Percentiles rank a stretch among this genome's conserved stretches.
phyloP scores from a whole-genome alignment of 1,140 invertebrate species.

The Trinorchestia longiramus region DNA sequence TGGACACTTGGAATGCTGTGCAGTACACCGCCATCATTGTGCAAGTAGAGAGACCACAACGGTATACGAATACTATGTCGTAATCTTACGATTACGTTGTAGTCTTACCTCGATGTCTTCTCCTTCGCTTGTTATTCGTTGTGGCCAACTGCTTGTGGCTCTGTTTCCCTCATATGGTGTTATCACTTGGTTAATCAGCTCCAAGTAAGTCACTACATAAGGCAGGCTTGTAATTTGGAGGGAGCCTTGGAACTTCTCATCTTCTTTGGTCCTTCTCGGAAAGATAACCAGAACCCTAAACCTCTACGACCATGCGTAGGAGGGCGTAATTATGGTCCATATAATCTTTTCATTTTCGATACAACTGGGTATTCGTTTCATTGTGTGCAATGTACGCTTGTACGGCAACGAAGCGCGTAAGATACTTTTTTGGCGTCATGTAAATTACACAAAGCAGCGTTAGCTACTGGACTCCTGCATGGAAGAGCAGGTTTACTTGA shows the following conservation, averaged over 20 bases:
- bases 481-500: not conserved
- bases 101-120: not conserved
- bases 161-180: constrained; percentile 22
- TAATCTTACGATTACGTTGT: not conserved
- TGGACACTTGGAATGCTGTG: not conserved
- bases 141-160: constrained; percentile 19
- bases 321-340: not conserved
- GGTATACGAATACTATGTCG: not conserved
- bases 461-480: not conserved
- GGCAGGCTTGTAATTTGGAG: constrained; percentile 50
- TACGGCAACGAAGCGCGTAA: not conserved
- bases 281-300: constrained; percentile 12
- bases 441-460: not conserved
- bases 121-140: not conserved
- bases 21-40: not conserved
- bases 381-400: not conserved
- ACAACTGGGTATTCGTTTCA: not conserved
- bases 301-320: not conserved
- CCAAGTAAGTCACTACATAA: constrained; percentile 38
- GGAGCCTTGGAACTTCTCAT: constrained; percentile 18
- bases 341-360: not conserved
- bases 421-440: not conserved
- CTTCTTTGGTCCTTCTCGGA: constrained; percentile 28
- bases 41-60: not conserved
- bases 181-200: constrained; percentile 37